Evolutionary conservation across 2,888 invertebrate genomes (phyloP).

Genomic region (Philopedon plagiatum): DNA sequence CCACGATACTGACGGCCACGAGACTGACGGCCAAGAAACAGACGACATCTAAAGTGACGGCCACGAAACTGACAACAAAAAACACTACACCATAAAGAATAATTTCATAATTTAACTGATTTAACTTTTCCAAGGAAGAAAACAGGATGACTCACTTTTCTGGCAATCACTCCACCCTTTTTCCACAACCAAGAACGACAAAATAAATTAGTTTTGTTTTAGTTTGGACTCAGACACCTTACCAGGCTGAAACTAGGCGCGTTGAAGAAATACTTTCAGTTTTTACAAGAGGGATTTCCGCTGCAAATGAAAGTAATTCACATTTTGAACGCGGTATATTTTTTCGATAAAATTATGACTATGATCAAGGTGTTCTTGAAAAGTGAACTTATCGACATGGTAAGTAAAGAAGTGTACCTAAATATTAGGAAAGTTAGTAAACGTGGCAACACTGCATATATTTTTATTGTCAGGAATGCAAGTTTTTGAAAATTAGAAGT

Average conservation of each 20-base stretch:
- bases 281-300: conserved; percentile 65
- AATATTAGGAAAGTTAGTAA: not conserved
- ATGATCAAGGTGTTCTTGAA: conserved; percentile 64
- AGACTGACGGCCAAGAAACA: no score
- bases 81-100: no score
- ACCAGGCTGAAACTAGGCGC: conserved; percentile 57
- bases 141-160: no score
- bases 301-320: conserved; percentile 67
- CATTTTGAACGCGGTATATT: conserved; percentile 66
- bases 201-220: conserved; percentile 49
- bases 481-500: no score
- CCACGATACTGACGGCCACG: no score
- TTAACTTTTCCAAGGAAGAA: no score
- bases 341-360: conserved; percentile 65
- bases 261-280: conserved; percentile 57
- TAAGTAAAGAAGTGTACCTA: conserved; percentile 44
- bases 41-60: no score
- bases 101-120: no score
- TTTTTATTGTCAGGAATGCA: no score
- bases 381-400: conserved; percentile 58
- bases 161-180: no score
- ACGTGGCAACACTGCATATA: not conserved
- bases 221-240: conserved; percentile 61
- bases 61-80: no score
- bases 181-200: no score